Percentiles rank a stretch among this genome's conserved stretches.
Conservation (phyloP, 2,797 vertebrate species). For the Chelon labrosus region DNA sequence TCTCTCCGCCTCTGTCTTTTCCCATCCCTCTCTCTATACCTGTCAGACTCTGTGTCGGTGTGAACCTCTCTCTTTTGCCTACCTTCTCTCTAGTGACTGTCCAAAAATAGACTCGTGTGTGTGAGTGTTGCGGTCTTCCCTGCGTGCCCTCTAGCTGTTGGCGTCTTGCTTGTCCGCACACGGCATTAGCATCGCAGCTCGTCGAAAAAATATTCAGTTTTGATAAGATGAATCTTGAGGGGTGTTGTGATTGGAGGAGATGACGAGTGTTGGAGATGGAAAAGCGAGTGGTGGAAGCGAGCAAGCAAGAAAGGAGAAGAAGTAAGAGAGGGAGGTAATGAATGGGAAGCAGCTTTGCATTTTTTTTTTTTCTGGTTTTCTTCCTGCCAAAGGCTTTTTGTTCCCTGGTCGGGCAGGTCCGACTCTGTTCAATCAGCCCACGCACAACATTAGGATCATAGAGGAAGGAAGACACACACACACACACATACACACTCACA, state of each 20-base stretch:
- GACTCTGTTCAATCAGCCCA: conserved; percentile 33
- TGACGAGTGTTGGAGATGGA: conserved; percentile 15
- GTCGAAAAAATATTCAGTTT: too few relatives aligned
- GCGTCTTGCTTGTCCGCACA: conserved; percentile 34
- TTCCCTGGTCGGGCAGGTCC: conserved; percentile 29
- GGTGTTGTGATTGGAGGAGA: not conserved
- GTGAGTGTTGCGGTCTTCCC: conserved; percentile 45
- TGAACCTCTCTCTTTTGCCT: conserved; percentile 41
- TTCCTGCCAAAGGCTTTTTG: conserved; percentile 36
- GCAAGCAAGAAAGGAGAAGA: too few relatives aligned
- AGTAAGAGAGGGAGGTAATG: not conserved
- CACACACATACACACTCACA: conserved; percentile 12
- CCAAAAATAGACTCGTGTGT: conserved; percentile 62
- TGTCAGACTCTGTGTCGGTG: conserved; percentile 46
- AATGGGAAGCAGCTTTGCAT: not conserved
- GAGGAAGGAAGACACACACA: conserved; percentile 19
- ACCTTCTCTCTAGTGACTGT: conserved; percentile 46
- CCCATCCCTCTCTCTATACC: conserved; percentile 46
- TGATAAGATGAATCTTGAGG: not conserved
- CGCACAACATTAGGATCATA: conserved; percentile 18
- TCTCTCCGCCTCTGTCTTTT: conserved; percentile 7
- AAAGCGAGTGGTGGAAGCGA: conserved; percentile 17
- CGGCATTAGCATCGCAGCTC: conserved; percentile 5
- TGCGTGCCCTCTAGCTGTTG: conserved; percentile 53
- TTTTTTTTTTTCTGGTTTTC: not conserved